A percentile compares a stretch with the other conserved stretches of the same genome.
phyloP scores from a whole-genome alignment of 2,113 vertebrate species.

The Carollia perspicillata region DNA sequence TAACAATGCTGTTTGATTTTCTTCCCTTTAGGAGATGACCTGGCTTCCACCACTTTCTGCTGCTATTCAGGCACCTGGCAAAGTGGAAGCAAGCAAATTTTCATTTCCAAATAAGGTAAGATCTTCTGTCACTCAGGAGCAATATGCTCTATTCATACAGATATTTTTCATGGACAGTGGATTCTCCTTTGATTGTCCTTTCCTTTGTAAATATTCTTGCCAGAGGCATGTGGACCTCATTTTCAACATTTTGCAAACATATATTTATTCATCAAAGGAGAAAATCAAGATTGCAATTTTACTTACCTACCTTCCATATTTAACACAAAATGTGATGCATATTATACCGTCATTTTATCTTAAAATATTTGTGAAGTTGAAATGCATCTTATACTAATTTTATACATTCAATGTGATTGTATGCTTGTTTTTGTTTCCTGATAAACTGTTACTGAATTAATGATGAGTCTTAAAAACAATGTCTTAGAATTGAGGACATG shows the following conservation, averaged over 20 bases:
- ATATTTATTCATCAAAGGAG: background rate
- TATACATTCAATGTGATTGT: background rate
- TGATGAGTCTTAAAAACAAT: constrained; percentile 29
- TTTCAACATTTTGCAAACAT: background rate
- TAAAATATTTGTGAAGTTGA: background rate
- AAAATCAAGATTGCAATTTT: background rate
- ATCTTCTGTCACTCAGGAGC: background rate
- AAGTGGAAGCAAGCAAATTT: constrained; percentile 87
- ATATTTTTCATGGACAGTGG: background rate
- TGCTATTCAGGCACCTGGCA: constrained; percentile 88
- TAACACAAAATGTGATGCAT: background rate
- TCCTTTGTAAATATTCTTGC: background rate
- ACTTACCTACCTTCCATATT: background rate
- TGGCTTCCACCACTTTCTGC: constrained; percentile 89
- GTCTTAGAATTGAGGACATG: constrained; percentile 20
- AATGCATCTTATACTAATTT: constrained; percentile 11
- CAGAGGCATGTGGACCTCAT: background rate
- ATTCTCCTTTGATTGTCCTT: background rate
- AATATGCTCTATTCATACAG: background rate
- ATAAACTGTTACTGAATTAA: constrained; percentile 49
- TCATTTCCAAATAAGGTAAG: constrained; percentile 91
- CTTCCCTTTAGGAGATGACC: constrained; percentile 90
- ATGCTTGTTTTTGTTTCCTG: background rate
- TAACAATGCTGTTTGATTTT: constrained; percentile 59
- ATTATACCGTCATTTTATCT: background rate